Evolutionary conservation across 2,888 invertebrate species (phyloP).

Genomic region (Agrochola lychnidis): DNA sequence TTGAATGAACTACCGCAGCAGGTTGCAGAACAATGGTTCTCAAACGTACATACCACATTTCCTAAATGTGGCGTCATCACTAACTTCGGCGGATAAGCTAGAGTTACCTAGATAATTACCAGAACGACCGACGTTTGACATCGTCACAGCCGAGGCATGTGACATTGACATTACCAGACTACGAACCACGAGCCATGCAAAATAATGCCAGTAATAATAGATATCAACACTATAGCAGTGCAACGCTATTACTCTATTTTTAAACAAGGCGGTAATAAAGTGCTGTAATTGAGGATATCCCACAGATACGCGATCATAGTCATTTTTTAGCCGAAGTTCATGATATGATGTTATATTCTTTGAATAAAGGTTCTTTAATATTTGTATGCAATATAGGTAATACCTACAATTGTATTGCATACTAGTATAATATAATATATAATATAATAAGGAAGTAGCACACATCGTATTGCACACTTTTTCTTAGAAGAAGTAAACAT

Average conservation of each 20-base stretch:
- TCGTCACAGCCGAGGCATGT: constrained; percentile 55
- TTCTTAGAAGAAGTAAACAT: constrained; percentile 4
- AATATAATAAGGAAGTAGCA: neutral
- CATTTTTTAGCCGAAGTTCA: neutral
- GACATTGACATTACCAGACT: constrained; percentile 35
- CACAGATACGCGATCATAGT: constrained; percentile 28
- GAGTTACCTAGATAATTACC: constrained; percentile 45
- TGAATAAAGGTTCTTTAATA: neutral
- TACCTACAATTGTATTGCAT: too few species aligned
- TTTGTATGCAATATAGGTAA: neutral
- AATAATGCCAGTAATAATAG: constrained; percentile 51
- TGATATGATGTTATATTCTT: neutral
- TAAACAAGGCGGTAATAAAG: constrained; percentile 35
- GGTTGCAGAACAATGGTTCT: neutral
- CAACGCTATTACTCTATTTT: constrained; percentile 57
- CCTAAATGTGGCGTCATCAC: constrained; percentile 2
- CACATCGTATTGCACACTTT: neutral
- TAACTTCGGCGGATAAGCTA: constrained; percentile 4
- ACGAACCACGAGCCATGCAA: constrained; percentile 50
- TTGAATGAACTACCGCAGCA: neutral
- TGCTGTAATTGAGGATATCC: constrained; percentile 20
- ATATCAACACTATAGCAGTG: constrained; percentile 40
- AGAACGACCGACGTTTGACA: constrained; percentile 41
- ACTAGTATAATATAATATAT: too few species aligned
- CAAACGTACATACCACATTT: neutral